Conservation (phyloP, 2,113 vertebrate species). For the Speoplatyrhinus poulsoni region DNA sequence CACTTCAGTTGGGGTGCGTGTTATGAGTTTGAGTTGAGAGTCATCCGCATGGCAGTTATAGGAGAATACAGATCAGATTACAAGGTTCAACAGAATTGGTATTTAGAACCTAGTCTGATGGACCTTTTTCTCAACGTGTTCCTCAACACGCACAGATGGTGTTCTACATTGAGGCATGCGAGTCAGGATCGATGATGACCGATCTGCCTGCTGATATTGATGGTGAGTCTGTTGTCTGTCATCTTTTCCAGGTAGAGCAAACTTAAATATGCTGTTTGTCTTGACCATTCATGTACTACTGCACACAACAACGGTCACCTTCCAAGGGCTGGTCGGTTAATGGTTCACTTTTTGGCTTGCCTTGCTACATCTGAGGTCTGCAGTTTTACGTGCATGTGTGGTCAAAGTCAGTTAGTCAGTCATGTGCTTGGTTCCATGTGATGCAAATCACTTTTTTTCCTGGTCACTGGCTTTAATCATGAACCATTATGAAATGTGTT, state of each 20-base stretch:
- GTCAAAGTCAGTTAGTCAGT: conserved; percentile 1
- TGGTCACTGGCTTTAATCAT: neutral
- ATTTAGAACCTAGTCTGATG: neutral
- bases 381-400: neutral
- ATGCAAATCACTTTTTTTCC: neutral
- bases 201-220: conserved; percentile 84
- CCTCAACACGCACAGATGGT: conserved; percentile 83
- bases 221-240: conserved; percentile 68
- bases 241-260: neutral
- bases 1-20: no score
- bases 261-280: neutral
- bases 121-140: no score
- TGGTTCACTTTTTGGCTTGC: neutral
- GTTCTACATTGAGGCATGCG: conserved; percentile 96
- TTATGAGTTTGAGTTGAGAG: no score
- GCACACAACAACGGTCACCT: neutral
- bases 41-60: no score
- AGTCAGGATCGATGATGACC: conserved; percentile 98
- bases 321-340: neutral
- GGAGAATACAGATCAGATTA: no score
- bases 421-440: conserved; percentile 28
- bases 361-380: conserved; percentile 1
- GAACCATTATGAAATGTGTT: neutral
- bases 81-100: no score
- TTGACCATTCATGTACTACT: neutral